Conservation (phyloP, 2,888 invertebrate species). For the Leucophora obtusa region DNA sequence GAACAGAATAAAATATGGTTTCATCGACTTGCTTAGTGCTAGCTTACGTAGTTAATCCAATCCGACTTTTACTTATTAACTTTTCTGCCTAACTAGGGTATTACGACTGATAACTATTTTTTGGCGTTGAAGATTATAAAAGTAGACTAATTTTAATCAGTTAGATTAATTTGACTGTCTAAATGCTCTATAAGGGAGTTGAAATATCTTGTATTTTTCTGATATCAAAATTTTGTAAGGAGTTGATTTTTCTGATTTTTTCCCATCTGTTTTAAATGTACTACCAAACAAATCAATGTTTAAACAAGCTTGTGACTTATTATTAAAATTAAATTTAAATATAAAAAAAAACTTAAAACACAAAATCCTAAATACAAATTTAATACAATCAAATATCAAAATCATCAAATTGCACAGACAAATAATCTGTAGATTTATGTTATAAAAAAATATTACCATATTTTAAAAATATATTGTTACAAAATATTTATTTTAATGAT, state of each 20-base stretch:
- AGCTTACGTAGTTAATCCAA: no score
- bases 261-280: not conserved
- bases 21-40: no score
- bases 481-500: constrained; percentile 44
- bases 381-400: constrained; percentile 18
- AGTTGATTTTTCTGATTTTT: not conserved
- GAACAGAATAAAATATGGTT: no score
- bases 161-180: no score
- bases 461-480: constrained; percentile 32
- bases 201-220: no score
- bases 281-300: not conserved
- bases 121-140: no score
- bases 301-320: not conserved
- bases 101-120: no score
- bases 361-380: constrained; percentile 1
- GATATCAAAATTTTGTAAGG: not conserved
- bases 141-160: no score
- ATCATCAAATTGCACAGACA: constrained; percentile 30
- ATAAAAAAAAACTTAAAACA: constrained; percentile 7
- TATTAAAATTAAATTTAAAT: not conserved
- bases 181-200: no score
- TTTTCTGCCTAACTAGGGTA: no score
- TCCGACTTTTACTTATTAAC: no score
- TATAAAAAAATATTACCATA: constrained; percentile 21
- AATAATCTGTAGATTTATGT: constrained; percentile 41